Conservation (phyloP, 2,113 vertebrate genomes). For the Neogale vison region DNA sequence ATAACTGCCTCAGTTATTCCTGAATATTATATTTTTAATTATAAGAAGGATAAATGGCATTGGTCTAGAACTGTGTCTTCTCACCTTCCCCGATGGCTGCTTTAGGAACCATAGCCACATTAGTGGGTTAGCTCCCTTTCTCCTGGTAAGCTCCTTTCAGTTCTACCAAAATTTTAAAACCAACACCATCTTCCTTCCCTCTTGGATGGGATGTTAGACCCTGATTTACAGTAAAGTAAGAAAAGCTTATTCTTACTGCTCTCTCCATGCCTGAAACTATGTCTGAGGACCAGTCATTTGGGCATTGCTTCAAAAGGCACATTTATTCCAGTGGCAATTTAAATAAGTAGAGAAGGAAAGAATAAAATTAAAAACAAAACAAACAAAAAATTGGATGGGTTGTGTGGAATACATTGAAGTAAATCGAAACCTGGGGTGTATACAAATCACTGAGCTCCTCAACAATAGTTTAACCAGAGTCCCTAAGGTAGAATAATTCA, state of each 20-base stretch:
- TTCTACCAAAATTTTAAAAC: background rate
- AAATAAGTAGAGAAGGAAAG: slow-evolving; percentile 57
- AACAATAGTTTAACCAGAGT: slow-evolving; percentile 60
- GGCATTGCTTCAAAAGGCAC: slow-evolving; percentile 73
- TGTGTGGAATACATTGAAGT: slow-evolving; percentile 59
- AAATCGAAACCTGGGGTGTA: slow-evolving; percentile 39
- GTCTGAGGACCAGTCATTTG: slow-evolving; percentile 71
- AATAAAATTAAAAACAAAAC: slow-evolving; percentile 2
- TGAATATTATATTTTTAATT: background rate
- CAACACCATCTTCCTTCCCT: background rate
- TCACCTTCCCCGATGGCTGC: background rate
- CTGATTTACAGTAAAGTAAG: slow-evolving; percentile 36
- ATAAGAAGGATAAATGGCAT: slow-evolving; percentile 8
- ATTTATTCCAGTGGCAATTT: slow-evolving; percentile 70
- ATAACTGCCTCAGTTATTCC: background rate
- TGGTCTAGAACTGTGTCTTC: background rate
- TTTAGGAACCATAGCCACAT: background rate
- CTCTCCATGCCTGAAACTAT: background rate
- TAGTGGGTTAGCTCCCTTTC: background rate
- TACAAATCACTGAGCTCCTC: slow-evolving; percentile 47
- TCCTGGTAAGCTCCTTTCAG: background rate
- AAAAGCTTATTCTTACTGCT: slow-evolving; percentile 8
- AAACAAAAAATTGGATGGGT: background rate
- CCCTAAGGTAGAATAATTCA: slow-evolving; percentile 67
- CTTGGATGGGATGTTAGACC: slow-evolving; percentile 30